Evolutionary conservation across 2,888 invertebrate species (phyloP), one percentile per base, ranked within the genome.

Genomic region (Melipona beecheii): DNA sequence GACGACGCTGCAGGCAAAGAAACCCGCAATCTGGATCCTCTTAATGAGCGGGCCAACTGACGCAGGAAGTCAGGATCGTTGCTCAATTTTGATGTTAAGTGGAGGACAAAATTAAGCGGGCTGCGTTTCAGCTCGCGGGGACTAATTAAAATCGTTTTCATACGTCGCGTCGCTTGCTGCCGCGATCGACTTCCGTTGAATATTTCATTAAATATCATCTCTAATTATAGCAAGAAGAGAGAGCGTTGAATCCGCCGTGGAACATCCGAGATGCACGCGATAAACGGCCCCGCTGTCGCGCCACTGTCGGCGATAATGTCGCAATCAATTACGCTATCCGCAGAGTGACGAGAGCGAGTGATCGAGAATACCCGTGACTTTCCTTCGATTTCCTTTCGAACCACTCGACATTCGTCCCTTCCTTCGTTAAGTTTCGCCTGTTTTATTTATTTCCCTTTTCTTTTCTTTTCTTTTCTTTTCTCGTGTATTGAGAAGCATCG

Each of bases 81-180:
- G 70, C 73, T 83, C 69, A 79, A 82, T 85, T 79, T 76, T 73
- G 73, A 74, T 69, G 79, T 74, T 83, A 73, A 83, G 72, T 24
- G 78, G 75, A 75, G 78, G 84, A 78, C 77, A 77, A 77, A 83
- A 82, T 82, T 72, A 78, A 84, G 66, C 70, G 62, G 66, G 66
- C 66, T 11, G 43, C 73, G 65, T 74, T 82, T 82, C 54, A 77
- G 62, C 68, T 31, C 56, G 24, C 74, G 27, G 50, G 24, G 52
- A 68, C 78, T 84, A 84, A 84, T 84, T 82, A 78, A 82, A 84
- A 84, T 78, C 66, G 84, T 80, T 69, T 78, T 71, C 77, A 64
- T 77, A 58, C 77, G 62, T 68, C 52, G 62, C 77, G 62, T 68
- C 52, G 68, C 31, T 31, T 31, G 15, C 36, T 31, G 60, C 54